Evolutionary conservation across 2,888 invertebrate species (phyloP).

Genomic region (Exocentrus adspersus): DNA sequence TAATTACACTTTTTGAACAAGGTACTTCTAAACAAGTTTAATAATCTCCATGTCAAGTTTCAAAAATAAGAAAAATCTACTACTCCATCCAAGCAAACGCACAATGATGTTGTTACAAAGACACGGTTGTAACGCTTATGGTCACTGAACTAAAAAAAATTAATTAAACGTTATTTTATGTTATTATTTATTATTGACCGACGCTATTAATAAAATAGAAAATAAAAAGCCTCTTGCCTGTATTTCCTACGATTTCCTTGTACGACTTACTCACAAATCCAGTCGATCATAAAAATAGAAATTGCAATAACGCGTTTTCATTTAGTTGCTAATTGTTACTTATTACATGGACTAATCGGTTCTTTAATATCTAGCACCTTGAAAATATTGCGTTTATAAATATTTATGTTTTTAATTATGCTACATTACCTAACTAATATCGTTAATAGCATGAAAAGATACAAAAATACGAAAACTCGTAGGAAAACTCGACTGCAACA

Average conservation of each 20-base stretch:
- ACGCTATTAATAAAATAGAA: not conserved
- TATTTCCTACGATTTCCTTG: slow-evolving; percentile 2
- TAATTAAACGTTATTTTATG: not conserved
- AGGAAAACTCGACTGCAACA: not conserved
- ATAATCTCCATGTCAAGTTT: slow-evolving; percentile 11
- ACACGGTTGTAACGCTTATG: no score
- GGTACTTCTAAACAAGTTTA: not conserved
- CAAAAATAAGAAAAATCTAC: not conserved
- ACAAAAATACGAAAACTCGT: not conserved
- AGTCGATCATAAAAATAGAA: not conserved
- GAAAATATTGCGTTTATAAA: slow-evolving; percentile 19
- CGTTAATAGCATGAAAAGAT: not conserved
- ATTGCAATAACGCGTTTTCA: slow-evolving; percentile 1
- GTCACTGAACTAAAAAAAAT: not conserved
- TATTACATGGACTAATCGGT: not conserved
- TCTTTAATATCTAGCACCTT: slow-evolving; percentile 10
- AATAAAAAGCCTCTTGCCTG: not conserved
- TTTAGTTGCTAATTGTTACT: slow-evolving; percentile 7
- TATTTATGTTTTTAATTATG: slow-evolving; percentile 14
- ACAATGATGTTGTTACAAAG: not conserved
- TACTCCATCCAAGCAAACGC: slow-evolving; percentile 2
- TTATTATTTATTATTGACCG: not conserved
- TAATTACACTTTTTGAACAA: not conserved
- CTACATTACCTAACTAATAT: not conserved
- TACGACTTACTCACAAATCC: not conserved